Conservation (phyloP, 1,140 invertebrate genomes). For the Drosophila triauraria region DNA sequence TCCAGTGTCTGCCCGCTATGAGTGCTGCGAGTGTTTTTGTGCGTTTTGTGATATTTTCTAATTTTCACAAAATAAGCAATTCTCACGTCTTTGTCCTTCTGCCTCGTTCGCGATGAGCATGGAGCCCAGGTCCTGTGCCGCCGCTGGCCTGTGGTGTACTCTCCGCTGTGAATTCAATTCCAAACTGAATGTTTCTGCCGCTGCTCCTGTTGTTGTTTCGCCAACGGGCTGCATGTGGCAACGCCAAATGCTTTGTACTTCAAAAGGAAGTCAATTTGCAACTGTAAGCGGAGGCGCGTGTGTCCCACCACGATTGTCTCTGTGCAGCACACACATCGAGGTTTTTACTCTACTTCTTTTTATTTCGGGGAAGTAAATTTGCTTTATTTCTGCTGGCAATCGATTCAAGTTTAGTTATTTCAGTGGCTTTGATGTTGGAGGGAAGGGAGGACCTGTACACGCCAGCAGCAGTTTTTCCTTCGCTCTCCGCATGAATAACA, state of each 20-base stretch:
- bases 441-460: constrained; percentile 25
- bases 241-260: constrained; percentile 74
- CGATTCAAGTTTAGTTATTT: constrained; percentile 74
- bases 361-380: constrained; percentile 61
- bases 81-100: constrained; percentile 75
- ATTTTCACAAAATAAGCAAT: constrained; percentile 82
- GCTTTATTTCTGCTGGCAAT: constrained; percentile 72
- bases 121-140: constrained; percentile 23
- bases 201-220: constrained; percentile 58
- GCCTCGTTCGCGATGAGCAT: constrained; percentile 7
- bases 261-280: constrained; percentile 76
- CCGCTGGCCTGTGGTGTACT: constrained; percentile 52
- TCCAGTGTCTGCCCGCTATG: constrained; percentile 1
- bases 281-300: constrained; percentile 27
- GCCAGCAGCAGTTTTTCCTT: constrained; percentile 39
- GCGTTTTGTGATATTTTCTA: constrained; percentile 74
- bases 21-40: constrained; percentile 31
- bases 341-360: constrained; percentile 15
- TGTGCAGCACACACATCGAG: constrained; percentile 21
- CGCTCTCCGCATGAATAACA: constrained; percentile 30
- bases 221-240: constrained; percentile 69
- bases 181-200: constrained; percentile 16
- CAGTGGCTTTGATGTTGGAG: constrained; percentile 66
- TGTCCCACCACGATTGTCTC: constrained; percentile 32
- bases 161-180: constrained; percentile 67